phyloP scores from a whole-genome alignment of 2,113 vertebrate species.

The Gobius niger region DNA sequence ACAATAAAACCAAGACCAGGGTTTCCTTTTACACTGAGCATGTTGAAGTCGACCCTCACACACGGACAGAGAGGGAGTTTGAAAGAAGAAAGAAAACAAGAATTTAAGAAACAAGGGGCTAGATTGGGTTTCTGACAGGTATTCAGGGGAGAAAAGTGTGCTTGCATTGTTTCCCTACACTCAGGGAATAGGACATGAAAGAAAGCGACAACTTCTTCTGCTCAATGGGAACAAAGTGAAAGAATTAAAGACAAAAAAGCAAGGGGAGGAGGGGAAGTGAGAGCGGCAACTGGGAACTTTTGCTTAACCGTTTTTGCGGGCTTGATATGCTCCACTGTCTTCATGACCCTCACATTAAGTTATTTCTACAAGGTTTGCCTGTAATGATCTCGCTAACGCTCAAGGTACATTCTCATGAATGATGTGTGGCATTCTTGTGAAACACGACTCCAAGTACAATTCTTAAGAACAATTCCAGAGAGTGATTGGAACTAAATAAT shows the following conservation, averaged over 20 bases:
- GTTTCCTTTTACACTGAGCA: constrained; percentile 48
- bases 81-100: constrained; percentile 49
- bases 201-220: constrained; percentile 61
- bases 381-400: neutral
- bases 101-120: constrained; percentile 61
- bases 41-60: constrained; percentile 37
- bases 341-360: constrained; percentile 41
- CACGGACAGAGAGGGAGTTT: constrained; percentile 30
- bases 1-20: constrained; percentile 39
- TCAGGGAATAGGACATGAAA: constrained; percentile 55
- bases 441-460: neutral
- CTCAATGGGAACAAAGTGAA: constrained; percentile 59
- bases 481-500: neutral
- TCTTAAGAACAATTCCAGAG: neutral
- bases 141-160: constrained; percentile 73
- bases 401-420: no score
- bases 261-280: constrained; percentile 46
- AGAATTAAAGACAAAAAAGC: constrained; percentile 39
- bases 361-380: constrained; percentile 21
- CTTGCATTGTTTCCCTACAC: constrained; percentile 64
- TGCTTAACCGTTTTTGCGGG: constrained; percentile 53
- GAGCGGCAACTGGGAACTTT: constrained; percentile 42
- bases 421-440: neutral
- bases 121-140: constrained; percentile 75
- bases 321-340: constrained; percentile 52